Base-by-base conservation (phyloP, 2,888 invertebrate genomes). In the Cylloceria caligata region DNA sequence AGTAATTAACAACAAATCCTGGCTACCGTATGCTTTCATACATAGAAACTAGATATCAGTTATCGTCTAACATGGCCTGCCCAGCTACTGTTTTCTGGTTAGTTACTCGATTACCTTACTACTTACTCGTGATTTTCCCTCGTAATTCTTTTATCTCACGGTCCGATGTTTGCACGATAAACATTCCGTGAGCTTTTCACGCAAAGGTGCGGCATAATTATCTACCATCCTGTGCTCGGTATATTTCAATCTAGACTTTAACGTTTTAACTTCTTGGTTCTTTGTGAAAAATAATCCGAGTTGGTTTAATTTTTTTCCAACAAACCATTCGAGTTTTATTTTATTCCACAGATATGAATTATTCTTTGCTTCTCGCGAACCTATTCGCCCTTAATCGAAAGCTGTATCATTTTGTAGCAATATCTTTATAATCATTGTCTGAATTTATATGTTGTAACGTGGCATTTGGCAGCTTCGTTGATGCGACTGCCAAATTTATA, bases 71-170 rank as follows among this genome's bases (percentile, higher is more conserved):
- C n/a, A n/a, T n/a, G n/a, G n/a, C n/a, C n/a, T n/a, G n/a, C n/a
- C n/a, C n/a, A n/a, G n/a, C n/a, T n/a, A n/a, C n/a, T n/a, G n/a
- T n/a, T n/a, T n/a, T n/a, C n/a, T n/a, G n/a, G n/a, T n/a, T n/a
- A n/a, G n/a, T n/a, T n/a, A n/a, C n/a, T n/a, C n/a, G n/a, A n/a
- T n/a, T n/a, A n/a, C n/a, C n/a, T n/a, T n/a, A n/a, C n/a, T n/a
- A n/a, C n/a, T n/a, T n/a, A n/a, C n/a, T n/a, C n/a, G n/a, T n/a
- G n/a, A n/a, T n/a, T n/a, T 55, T 27, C 52, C 13, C 52, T 39
- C 64, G 27, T 13, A 47, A 55, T n/a, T 19, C 65, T 49, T 30
- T 16, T 42, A 42, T 34, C 55, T 39, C 52, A 39, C n/a, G 11
- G 39, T 13, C 7, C 13, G 19, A 11, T 21, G 5, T n/a, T n/a